Conservation (phyloP, 2,797 vertebrate genomes). For the Cuculus canorus region DNA sequence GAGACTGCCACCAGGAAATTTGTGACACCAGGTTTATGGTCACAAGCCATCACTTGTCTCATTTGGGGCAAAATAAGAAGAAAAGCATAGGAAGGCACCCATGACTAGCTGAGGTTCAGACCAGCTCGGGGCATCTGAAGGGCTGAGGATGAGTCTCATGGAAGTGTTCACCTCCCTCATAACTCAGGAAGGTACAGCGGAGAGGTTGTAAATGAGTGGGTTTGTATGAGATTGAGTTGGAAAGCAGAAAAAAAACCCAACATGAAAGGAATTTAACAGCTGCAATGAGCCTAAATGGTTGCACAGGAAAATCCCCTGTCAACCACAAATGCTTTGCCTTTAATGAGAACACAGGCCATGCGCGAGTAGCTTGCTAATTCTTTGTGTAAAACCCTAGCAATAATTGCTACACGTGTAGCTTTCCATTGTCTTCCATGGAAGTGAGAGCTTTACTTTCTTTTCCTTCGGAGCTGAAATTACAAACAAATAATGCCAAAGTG, state of each 20-base stretch:
- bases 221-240: neutral
- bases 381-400: slow-evolving; percentile 34
- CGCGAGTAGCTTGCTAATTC: slow-evolving; percentile 35
- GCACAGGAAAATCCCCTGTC: slow-evolving; percentile 54
- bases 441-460: neutral
- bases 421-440: neutral
- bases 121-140: neutral
- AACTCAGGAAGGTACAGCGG: neutral
- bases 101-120: neutral
- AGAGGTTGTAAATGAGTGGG: neutral
- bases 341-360: slow-evolving; percentile 60
- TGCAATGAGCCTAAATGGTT: slow-evolving; percentile 28
- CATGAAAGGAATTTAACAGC: slow-evolving; percentile 64
- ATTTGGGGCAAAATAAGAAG: neutral
- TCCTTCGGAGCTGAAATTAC: neutral
- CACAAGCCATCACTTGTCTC: accelerated
- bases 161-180: neutral
- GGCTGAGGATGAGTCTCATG: neutral
- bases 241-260: accelerated
- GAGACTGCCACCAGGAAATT: neutral
- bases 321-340: slow-evolving; percentile 24
- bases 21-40: neutral
- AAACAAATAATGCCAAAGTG: neutral
- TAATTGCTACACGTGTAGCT: slow-evolving; percentile 45
- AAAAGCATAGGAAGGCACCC: neutral